Evolutionary conservation across 2,888 invertebrate species (phyloP), one percentile per base, ranked within the genome.

Genomic region (Fragum whitleyi): DNA sequence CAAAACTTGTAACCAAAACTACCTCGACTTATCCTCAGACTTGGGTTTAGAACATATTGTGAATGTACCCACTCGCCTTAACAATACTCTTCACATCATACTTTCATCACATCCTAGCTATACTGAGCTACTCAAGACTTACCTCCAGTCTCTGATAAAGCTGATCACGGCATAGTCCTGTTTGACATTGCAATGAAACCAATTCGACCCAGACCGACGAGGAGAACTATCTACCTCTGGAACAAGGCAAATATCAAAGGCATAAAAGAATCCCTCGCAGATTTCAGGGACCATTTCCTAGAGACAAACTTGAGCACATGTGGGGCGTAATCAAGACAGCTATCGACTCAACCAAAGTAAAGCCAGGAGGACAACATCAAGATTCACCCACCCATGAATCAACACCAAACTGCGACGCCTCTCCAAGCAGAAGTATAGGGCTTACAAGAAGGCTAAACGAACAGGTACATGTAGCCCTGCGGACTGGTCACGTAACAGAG

Each of bases 101-200:
- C 28, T 80, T 0, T 78, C 78, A 21, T 61, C 80, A 28, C 78
- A 81, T 32, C 78, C 75, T 11, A 51, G 65, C 47, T 83, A 72
- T 39, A 77, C 23, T 21, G 39, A 51, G 9, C 51, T 73, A 11
- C 78, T 79, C 32, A 81, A 74, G 36, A 68, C 79, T 16, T 78
- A n/a, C 80, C 81, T 19, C 77, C 78, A 14, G 73, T 81, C 9
- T 32, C 47, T 1, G 61, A n/a, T 11, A 77, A 77, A 26, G 76
- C 75, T 55, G 81, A 79, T 61, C 74, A 79, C 47, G 81, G 81
- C 39, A 78, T 81, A 14, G 76, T 84, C 5, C 68, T 81, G 7
- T 76, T 59, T 53, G 78, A 84, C 39, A 65, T 51, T 23, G 16
- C 76, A 6, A 55, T 73, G 14, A 26, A 62, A 62, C 21, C 74